Base-by-base conservation (phyloP, 2,113 vertebrate genomes). In the Epinephelus fuscoguttatus region DNA sequence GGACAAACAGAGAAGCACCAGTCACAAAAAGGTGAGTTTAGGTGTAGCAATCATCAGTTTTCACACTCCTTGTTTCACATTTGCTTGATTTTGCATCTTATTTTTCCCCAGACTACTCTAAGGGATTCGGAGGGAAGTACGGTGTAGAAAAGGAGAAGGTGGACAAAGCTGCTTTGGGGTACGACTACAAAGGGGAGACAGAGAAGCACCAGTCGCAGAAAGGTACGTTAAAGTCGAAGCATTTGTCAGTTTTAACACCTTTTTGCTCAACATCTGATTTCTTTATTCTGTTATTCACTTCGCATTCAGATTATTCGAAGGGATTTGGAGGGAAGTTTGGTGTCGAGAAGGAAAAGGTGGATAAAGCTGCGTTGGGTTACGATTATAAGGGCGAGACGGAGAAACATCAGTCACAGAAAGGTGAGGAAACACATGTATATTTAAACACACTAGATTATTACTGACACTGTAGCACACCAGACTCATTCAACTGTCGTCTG, bases 271-370 rank as follows among this genome's bases (percentile, higher is more conserved):
- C 8, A 3, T 33, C 40, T 3, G 4, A 42, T 19, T 53, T 2
- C 5, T 64, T 27, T 12, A 1, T 62, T 53, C 0, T 23, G 30
- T 7, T 37, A 37, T 0, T 37, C 33, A 7, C 45, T 17, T 52
- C 10, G 55, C 18, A 4, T 37, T 7, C 75, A 98, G 97, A 98
- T 94, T 97, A 98, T 62, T 95, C 97, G 23, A 96, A 88, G 83
- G 97, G 98, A n/a, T 99, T 99, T 71, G 98, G 98, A 47, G 98
- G 98, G 18, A 96, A 95, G 68, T 98, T 93, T 0, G 97, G 97
- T 0, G 95, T 98, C 37, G 97, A 98, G 86, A 96, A 82, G 56
- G 97, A 97, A 70, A 97, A 97, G 50, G 94, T 95, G 27, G 97
- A 98, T 87, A 98, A 97, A 85, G 95, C 93, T 0, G 97, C 97